Percentiles rank a stretch among this genome's conserved stretches.
These are phyloP conservation scores for Leuciscus idus DNA, from an alignment of 2,113 vertebrate genomes.

Conservation along the genomic window DNA sequence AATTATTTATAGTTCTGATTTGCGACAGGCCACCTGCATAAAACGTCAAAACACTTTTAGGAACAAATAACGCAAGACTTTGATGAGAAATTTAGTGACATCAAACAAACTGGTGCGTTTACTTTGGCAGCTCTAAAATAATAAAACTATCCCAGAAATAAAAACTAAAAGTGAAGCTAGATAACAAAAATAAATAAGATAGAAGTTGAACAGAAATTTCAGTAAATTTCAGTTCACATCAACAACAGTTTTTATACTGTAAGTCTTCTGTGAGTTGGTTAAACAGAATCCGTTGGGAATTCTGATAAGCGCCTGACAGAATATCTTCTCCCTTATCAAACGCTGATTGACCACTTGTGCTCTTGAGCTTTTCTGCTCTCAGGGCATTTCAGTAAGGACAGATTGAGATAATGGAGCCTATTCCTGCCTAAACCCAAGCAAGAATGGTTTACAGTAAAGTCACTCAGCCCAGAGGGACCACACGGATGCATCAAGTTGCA, in stretches of 20 bases:
- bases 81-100: background rate
- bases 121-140: background rate
- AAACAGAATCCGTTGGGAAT: background rate
- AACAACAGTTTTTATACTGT: background rate
- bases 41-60: background rate
- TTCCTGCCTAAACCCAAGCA: constrained; percentile 1
- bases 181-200: background rate
- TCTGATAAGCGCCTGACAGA: background rate
- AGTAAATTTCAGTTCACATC: background rate
- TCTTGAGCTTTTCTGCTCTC: constrained; percentile 9
- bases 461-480: constrained; percentile 6
- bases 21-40: background rate
- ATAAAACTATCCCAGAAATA: background rate
- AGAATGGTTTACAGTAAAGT: constrained; percentile 34
- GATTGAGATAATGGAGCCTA: constrained; percentile 33
- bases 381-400: constrained; percentile 19
- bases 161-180: background rate
- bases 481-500: background rate
- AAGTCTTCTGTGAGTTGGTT: background rate
- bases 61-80: background rate
- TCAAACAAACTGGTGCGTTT: background rate
- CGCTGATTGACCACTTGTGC: constrained; percentile 4
- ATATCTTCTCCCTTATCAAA: constrained; percentile 18
- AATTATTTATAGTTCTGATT: background rate
- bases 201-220: no score